Evolutionary conservation across 2,888 invertebrate genomes (phyloP), one percentile per base, ranked within the genome.

Genomic region (Matsumyia berberina): DNA sequence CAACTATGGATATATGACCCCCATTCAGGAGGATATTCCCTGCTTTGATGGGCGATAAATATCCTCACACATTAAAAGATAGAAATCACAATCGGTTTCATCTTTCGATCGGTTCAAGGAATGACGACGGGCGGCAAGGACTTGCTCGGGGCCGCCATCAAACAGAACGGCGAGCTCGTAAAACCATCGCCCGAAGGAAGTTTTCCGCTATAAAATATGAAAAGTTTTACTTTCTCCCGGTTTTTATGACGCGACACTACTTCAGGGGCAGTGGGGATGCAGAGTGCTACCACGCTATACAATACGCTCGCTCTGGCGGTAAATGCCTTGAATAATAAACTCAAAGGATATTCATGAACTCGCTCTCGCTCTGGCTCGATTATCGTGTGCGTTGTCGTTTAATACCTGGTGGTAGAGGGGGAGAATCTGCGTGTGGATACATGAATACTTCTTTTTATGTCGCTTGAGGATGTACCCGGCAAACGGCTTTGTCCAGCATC

Each of bases 331-430:
- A 79, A 80, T 74, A 85, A 79, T 79, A 85, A 80, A 79, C 79
- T 69, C 69, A 33, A 79, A 85, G 70, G 69, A 79, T 85, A 80
- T 85, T 79, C 79, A 85, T 85, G 79, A 79, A 69, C 69, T 69
- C 31, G 24, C n/a, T n/a, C n/a, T n/a, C n/a, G n/a, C n/a, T n/a
- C 33, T 64, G 15, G 74, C 53, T 53, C 69, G 85, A 79, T 85
- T 79, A 85, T 74, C 69, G 57, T 69, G 53, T 73, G 57, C 49
- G 83, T 58, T 29, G 66, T 51, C 24, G 24, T 55, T 31, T 24
- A 24, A 33, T 33, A 49, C 57, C 46, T 69, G 62, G 5, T 44
- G 12, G 12, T 29, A n/a, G 19, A 12, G 33, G n/a, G 1, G 3
- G 19, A 12, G 17, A 33, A 64, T 24, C 24, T 62, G 53, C 62